Base-by-base conservation (phyloP, 2,888 invertebrate species). In the Cyaniris semiargus region DNA sequence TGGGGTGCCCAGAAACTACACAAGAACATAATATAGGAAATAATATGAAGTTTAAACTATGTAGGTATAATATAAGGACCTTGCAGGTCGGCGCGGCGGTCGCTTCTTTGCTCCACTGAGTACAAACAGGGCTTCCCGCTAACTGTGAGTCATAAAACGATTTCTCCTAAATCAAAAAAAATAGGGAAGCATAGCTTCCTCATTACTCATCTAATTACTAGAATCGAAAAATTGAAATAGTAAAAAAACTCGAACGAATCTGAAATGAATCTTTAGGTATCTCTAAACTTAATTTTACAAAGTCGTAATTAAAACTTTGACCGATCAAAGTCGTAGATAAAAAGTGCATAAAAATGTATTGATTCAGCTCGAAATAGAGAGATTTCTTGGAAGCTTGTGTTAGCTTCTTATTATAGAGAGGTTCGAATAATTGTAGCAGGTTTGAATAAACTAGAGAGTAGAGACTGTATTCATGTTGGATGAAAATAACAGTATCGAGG, bases 151-250 rank as follows among this genome's bases (percentile, higher is more conserved):
- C 66, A 66, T 66, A 7, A 31, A 27, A 27, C 27, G 66, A 66
- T 66, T 31, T 66, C 66, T 66, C 66, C 66, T 66, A 27, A 66
- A 66, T 27, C 6, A 66, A 66, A 31, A 27, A 66, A 66, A 27
- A 27, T 66, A 66, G 66, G 6, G 15, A 15, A 66, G 27, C 0
- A 15, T 1, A 15, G 27, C 7, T 66, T 66, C 18, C 66, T 66
- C 27, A 31, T 66, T 53, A 53, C 15, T 27, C 66, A 66, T 66
- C 15, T 27, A 66, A 66, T 15, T 27, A 18, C 13, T 13, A 4
- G 13, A 8, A 66, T 23, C 4, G 13, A 21, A 8, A 21, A 58
- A 58, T 3, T 21, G 13, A 44, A 44, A 44, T 44, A 10, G 44
- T 44, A 44, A 44, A 44, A 0, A n/a, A n/a, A n/a, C n/a, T n/a